Conservation (phyloP, 2,888 invertebrate species). For the Chorisops tibialis region DNA sequence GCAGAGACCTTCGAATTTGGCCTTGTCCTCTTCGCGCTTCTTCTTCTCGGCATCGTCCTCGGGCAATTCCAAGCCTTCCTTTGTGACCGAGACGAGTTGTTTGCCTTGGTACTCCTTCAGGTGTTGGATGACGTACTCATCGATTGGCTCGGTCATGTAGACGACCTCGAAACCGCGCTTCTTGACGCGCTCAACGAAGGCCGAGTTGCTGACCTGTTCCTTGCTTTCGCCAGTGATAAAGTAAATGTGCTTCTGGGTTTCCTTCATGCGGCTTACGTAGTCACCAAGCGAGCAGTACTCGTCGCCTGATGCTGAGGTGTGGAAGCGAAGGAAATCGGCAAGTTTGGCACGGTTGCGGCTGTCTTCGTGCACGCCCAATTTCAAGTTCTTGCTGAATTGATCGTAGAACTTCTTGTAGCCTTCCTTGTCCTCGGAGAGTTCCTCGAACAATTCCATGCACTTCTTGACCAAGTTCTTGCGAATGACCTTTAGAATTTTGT, state of each 20-base stretch:
- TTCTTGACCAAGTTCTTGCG: slow-evolving; percentile 99
- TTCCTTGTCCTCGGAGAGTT: slow-evolving; percentile 93
- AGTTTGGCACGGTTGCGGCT: slow-evolving; percentile 90
- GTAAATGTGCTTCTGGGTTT: slow-evolving; percentile 96
- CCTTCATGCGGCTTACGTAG: slow-evolving; percentile 97
- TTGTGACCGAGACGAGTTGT: slow-evolving; percentile 92
- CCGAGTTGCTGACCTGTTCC: slow-evolving; percentile 92
- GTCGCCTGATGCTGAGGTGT: slow-evolving; percentile 93
- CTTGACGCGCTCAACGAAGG: slow-evolving; percentile 96
- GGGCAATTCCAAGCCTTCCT: slow-evolving; percentile 95
- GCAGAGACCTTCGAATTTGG: slow-evolving; percentile 62
- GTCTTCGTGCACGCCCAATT: slow-evolving; percentile 97
- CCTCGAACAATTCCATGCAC: slow-evolving; percentile 94
- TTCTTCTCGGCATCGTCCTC: slow-evolving; percentile 97
- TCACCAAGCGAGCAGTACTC: slow-evolving; percentile 92
- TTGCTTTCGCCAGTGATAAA: slow-evolving; percentile 95
- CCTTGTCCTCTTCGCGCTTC: slow-evolving; percentile 84
- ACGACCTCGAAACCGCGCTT: slow-evolving; percentile 82
- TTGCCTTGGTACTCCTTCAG: slow-evolving; percentile 98
- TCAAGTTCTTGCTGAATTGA: slow-evolving; percentile 95
- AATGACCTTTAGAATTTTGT: slow-evolving; percentile 98
- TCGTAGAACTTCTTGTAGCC: slow-evolving; percentile 98
- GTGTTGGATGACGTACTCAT: slow-evolving; percentile 98
- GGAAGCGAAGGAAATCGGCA: slow-evolving; percentile 83
- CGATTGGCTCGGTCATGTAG: slow-evolving; percentile 99